Evolutionary conservation across 1,140 invertebrate genomes (phyloP), one percentile per base, ranked within the genome.

Genomic region (Dendrolimus kikuchii): DNA sequence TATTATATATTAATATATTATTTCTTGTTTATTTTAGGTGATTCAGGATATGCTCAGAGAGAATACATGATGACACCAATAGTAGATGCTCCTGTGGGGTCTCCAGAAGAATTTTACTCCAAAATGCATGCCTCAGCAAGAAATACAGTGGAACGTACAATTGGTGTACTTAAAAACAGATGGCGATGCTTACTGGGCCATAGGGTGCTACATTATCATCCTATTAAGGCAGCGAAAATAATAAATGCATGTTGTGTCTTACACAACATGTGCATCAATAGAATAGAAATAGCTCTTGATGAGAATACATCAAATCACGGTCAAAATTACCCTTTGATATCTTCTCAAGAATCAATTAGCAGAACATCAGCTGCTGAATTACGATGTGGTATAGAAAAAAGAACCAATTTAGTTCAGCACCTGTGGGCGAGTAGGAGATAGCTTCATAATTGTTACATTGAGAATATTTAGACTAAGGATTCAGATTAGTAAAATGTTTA

Each of bases 41-140:
- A 59, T 46, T 68, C 58, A 7, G 60, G 55, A 46, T 68, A 68
- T 47, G 7, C 60, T 2, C 63, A 60, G 45, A 56, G 62, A 6
- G 7, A 5, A 4, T 62, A 53, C 38, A 38, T 63, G 46, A 68
- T 69, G 66, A 57, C 55, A 10, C 67, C 67, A 5, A 51, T 66
- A 7, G 1, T 55, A 8, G 36, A 55, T 54, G 53, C 61, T 49
- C 5, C 5, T 8, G 38, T 6, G 6, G 49, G 46, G 0, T 54
- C 59, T 38, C 46, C 55, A 9, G 61, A 60, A 40, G 53, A 46
- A 0, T 46, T 57, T 49, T 62, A 62, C 38, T 62, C 45, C 6
- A 48, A 57, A 40, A 2, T 53, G 0, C 68, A 70, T 47, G 39
- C 37, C 7, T 9, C 7, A 4, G 52, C 60, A n/a, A 49, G 57